Evolutionary conservation across 2,113 vertebrate species (phyloP), one percentile per base, ranked within the genome.

Genomic region (Ammodramus savannarum): DNA sequence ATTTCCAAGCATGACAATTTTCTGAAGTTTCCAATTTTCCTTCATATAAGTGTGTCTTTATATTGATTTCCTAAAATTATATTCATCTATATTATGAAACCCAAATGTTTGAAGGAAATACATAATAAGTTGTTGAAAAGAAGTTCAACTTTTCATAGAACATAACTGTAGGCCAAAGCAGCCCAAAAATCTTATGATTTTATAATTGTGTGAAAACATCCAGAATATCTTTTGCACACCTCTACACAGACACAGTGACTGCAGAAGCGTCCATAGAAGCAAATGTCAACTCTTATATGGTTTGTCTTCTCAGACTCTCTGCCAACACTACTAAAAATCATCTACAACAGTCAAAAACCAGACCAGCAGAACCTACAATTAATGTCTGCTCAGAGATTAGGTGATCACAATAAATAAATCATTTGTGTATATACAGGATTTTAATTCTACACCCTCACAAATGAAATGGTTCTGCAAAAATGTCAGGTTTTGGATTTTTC

Each of bases 161-260:
- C 0, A 2, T 3, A 79, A 57, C 0, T 49, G 13, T 10, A 79
- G 21, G 17, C 13, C 29, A 65, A 68, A 67, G 10, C 11, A 51
- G 13, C 16, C 41, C 13, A 4, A 66, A 85, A 85, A n/a, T 11
- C 52, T 41, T 46, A 32, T 4, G 8, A 34, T 9, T 75, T 76
- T 26, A n/a, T 38, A 74, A 75, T 4, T 59, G 9, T 16, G 57
- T 72, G 14, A 85, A 88, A 92, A 48, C 7, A 52, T 46, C 54
- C 22, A 63, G 31, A 52, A 9, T 55, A 10, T 12, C 18, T 85
- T 73, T 55, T 75, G 8, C n/a, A 55, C 5, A 7, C 4, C 52
- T 68, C n/a, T 44, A 55, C 21, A 54, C 3, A 71, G 23, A 38
- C 6, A 10, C 3, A 41, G 27, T n/a, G n/a, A 65, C 0, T 11